phyloP scores from a whole-genome alignment of 1,140 invertebrate genomes.

The Halictus rubicundus region DNA sequence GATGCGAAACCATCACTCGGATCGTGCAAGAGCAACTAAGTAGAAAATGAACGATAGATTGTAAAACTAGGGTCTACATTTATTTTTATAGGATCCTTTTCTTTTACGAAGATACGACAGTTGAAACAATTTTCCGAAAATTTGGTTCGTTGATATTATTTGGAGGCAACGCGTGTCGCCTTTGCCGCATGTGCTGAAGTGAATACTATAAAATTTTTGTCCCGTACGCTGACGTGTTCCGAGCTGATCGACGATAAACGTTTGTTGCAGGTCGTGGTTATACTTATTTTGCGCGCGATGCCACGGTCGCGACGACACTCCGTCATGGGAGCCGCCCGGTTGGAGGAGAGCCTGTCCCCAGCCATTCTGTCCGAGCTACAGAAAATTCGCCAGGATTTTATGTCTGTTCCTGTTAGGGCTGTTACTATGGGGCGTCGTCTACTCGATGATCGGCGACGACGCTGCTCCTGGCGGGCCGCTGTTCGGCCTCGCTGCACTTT shows the following conservation, averaged over 20 bases:
- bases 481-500: slow-evolving; percentile 88
- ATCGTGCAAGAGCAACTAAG: too few species aligned
- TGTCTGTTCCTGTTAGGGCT: slow-evolving; percentile 86
- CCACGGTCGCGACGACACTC: slow-evolving; percentile 84
- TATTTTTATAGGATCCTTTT: too few species aligned
- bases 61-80: too few species aligned
- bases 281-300: slow-evolving; percentile 87
- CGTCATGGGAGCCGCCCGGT: slow-evolving; percentile 88
- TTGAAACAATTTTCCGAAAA: too few species aligned
- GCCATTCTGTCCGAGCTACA: slow-evolving; percentile 89
- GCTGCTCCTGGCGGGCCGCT: slow-evolving; percentile 89
- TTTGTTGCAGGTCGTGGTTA: slow-evolving; percentile 85
- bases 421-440: slow-evolving; percentile 89
- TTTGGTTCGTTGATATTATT: too few species aligned
- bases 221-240: too few species aligned
- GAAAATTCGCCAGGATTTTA: slow-evolving; percentile 87
- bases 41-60: too few species aligned
- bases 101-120: too few species aligned
- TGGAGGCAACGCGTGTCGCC: too few species aligned
- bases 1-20: too few species aligned
- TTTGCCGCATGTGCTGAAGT: too few species aligned
- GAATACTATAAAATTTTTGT: too few species aligned
- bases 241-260: not conserved
- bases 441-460: slow-evolving; percentile 86
- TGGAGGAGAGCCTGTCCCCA: slow-evolving; percentile 90